Conservation (phyloP, 2,888 invertebrate genomes). For the Drosophila vallismaia region DNA sequence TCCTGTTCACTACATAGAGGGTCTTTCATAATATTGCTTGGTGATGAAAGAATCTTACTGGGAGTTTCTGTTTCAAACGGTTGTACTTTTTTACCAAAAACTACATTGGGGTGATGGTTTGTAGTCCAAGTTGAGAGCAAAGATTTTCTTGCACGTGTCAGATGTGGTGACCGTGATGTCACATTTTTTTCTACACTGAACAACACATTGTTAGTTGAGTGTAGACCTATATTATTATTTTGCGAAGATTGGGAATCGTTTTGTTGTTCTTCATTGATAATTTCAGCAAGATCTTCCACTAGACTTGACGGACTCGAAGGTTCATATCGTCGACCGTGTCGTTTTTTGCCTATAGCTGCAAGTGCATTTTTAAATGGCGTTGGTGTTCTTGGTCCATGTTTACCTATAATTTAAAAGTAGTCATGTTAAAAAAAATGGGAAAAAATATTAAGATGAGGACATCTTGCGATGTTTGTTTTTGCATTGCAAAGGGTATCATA, state of each 20-base stretch:
- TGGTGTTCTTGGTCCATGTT: conserved; percentile 90
- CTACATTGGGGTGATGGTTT: conserved; percentile 60
- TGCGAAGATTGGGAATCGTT: conserved; percentile 81
- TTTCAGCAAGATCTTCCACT: conserved; percentile 93
- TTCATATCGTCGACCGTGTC: conserved; percentile 85
- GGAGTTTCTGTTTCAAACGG: conserved; percentile 91
- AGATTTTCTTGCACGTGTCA: conserved; percentile 92
- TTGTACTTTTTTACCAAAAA: conserved; percentile 86
- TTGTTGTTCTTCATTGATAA: conserved; percentile 92
- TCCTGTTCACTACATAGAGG: conserved; percentile 85
- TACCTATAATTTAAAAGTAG: conserved; percentile 53
- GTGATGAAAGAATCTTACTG: conserved; percentile 94
- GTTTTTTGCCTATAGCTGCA: conserved; percentile 93
- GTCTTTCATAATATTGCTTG: conserved; percentile 94
- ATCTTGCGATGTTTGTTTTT: too few species aligned
- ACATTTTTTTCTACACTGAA: conserved; percentile 8
- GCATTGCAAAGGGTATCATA: too few species aligned
- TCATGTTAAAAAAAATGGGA: background rate
- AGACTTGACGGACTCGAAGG: conserved; percentile 90
- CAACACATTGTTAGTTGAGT: conserved; percentile 2
- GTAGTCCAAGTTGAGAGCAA: conserved; percentile 90
- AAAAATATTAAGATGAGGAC: background rate
- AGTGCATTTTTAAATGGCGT: conserved; percentile 97
- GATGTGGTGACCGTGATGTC: conserved; percentile 86
- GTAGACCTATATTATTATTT: conserved; percentile 4